phyloP scores from a whole-genome alignment of 2,888 invertebrate genomes.

The Andrena minutula region DNA sequence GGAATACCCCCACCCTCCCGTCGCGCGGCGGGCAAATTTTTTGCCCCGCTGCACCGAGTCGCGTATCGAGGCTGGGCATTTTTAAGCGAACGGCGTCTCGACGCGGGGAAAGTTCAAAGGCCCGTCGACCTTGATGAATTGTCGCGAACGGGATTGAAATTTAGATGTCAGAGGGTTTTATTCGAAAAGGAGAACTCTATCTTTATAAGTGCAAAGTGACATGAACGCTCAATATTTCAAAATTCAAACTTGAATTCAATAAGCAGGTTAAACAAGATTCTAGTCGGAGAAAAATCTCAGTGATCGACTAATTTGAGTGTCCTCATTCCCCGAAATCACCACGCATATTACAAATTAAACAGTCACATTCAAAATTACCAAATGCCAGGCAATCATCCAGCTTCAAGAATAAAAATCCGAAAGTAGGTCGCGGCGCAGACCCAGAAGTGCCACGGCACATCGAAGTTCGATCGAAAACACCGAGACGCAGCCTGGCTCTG shows the following conservation, averaged over 20 bases:
- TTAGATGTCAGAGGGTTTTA: no score
- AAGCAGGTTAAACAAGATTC: no score
- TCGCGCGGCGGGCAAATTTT: neutral
- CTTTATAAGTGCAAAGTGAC: no score
- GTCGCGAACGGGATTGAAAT: neutral
- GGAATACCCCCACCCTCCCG: neutral
- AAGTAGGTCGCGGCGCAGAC: neutral
- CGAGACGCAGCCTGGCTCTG: neutral
- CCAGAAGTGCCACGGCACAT: neutral
- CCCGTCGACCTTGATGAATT: neutral
- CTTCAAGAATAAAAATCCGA: neutral
- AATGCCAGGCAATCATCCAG: neutral
- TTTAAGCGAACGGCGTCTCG: conserved; percentile 1
- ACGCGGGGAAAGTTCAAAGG: neutral
- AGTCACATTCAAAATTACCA: no score
- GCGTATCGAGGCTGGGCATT: neutral
- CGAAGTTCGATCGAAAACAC: neutral
- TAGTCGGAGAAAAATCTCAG: no score
- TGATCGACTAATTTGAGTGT: no score
- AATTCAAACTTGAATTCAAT: neutral
- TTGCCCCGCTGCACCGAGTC: neutral
- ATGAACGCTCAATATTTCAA: neutral
- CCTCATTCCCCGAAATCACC: no score
- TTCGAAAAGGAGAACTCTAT: no score
- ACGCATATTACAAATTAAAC: no score